Evolutionary conservation across 2,888 invertebrate species (phyloP).

Genomic region (Schrankia costaestrigalis): DNA sequence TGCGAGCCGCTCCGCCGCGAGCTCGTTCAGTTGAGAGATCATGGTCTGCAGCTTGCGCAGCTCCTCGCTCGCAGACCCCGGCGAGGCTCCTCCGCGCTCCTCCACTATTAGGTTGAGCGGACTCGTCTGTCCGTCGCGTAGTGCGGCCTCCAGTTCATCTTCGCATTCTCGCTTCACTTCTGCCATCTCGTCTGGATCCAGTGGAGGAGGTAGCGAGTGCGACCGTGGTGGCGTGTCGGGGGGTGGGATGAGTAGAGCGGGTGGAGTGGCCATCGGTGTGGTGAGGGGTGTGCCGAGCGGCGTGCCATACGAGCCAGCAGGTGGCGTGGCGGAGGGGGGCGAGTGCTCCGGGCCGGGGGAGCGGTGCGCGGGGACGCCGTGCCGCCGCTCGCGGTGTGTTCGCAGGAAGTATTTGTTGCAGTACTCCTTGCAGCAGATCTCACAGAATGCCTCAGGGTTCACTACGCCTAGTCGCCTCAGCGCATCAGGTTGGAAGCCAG

Average conservation of each 20-base stretch:
- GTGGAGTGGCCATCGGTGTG: conserved; percentile 83
- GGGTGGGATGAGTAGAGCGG: conserved; percentile 85
- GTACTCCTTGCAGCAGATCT: conserved; percentile 95
- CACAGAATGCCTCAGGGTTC: conserved; percentile 95
- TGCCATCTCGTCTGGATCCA: conserved; percentile 57
- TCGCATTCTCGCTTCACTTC: conserved; percentile 79
- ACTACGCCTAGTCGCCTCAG: conserved; percentile 89
- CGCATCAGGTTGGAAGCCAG: conserved; percentile 86
- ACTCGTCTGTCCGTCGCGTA: conserved; percentile 84
- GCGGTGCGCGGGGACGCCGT: conserved; percentile 84
- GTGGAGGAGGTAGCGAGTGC: conserved; percentile 56
- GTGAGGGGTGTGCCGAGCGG: conserved; percentile 65
- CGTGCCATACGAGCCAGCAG: conserved; percentile 23
- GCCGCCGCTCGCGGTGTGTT: conserved; percentile 95
- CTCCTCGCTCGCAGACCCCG: conserved; percentile 89
- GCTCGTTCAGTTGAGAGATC: conserved; percentile 92
- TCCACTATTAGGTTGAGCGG: conserved; percentile 89
- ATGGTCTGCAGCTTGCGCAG: conserved; percentile 93
- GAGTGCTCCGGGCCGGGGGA: conserved; percentile 74
- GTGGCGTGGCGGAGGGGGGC: conserved; percentile 65
- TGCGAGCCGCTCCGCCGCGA: conserved; percentile 81
- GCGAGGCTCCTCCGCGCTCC: conserved; percentile 80
- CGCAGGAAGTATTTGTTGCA: conserved; percentile 95
- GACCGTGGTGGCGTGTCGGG: conserved; percentile 82
- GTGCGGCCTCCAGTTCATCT: conserved; percentile 65